Percentiles rank a stretch among this genome's conserved stretches.
phyloP scores from a whole-genome alignment of 2,888 invertebrate species.

The Acanthosoma haemorrhoidale region DNA sequence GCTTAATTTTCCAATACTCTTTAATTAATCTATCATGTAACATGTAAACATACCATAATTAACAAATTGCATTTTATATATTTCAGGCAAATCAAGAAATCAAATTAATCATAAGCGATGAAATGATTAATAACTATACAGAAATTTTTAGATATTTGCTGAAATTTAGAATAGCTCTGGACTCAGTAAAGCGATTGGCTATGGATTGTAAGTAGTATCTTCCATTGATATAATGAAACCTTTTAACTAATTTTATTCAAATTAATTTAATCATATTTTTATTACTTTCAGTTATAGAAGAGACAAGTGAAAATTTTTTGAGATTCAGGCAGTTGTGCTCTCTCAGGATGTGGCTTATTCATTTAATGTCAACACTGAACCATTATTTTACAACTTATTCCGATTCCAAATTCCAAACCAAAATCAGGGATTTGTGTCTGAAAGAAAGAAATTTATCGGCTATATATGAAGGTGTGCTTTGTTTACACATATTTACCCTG shows the following conservation, averaged over 20 bases:
- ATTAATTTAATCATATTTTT: neutral
- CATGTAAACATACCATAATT: too few relatives aligned
- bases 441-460: conserved; percentile 33
- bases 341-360: conserved; percentile 30
- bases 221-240: too few relatives aligned
- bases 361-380: conserved; percentile 27
- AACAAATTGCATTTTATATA: neutral
- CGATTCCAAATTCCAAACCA: conserved; percentile 27
- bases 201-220: conserved; percentile 9
- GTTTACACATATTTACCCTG: too few relatives aligned
- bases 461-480: conserved; percentile 31
- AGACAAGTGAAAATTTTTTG: conserved; percentile 15
- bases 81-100: conserved; percentile 7
- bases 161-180: conserved; percentile 11
- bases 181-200: neutral
- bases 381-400: conserved; percentile 32
- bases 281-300: conserved; percentile 15
- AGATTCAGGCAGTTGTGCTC: conserved; percentile 30
- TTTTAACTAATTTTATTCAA: neutral
- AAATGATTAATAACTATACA: neutral
- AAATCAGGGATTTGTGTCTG: conserved; percentile 28
- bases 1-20: too few relatives aligned
- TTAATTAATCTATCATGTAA: too few relatives aligned
- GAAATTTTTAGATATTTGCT: conserved; percentile 13
- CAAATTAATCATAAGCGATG: neutral